Percentiles rank a stretch among this genome's conserved stretches.
Evolutionary conservation across 2,888 invertebrate species (phyloP).

Genomic region (Nezara viridula): DNA sequence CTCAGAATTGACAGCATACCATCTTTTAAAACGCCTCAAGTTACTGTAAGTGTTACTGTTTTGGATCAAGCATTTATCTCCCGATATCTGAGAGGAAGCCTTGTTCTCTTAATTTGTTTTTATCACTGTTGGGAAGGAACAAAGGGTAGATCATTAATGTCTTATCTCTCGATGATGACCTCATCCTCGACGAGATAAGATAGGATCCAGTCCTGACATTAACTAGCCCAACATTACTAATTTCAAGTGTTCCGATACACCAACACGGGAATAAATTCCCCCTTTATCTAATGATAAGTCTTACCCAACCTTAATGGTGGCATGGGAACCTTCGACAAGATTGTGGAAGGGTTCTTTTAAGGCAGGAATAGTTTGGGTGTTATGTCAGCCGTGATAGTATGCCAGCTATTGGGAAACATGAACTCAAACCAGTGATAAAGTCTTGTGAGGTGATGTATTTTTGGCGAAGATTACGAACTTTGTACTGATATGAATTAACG

Average conservation of each 20-base stretch:
- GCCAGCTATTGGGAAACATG: no score
- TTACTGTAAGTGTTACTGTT: no score
- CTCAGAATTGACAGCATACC: no score
- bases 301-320: not conserved
- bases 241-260: not conserved
- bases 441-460: no score
- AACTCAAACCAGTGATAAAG: no score
- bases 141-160: conserved; percentile 31
- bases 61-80: not conserved
- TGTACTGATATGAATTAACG: no score
- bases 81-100: not conserved
- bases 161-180: not conserved
- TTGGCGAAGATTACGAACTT: no score
- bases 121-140: not conserved
- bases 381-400: no score
- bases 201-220: not conserved
- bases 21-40: no score
- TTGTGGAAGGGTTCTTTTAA: not conserved
- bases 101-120: conserved; percentile 6
- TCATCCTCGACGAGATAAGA: not conserved
- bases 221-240: not conserved
- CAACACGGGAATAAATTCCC: not conserved
- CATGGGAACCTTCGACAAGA: not conserved
- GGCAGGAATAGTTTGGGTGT: no score
- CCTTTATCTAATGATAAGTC: not conserved